phyloP scores from a whole-genome alignment of 2,888 invertebrate species.

The Drosophila pseudotakahashii region DNA sequence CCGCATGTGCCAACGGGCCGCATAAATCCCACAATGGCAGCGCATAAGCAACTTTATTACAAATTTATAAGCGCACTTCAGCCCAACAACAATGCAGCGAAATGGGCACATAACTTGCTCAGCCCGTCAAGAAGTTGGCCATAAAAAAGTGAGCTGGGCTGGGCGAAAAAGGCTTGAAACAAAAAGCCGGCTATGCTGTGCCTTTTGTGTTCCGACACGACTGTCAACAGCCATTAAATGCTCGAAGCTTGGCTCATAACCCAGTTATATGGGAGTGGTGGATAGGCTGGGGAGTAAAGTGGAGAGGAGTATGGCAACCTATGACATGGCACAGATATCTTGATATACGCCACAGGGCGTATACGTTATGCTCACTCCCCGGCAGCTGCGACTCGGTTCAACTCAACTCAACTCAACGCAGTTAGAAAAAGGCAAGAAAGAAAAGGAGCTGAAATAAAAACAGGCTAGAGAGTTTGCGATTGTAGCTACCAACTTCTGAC shows the following conservation, averaged over 20 bases:
- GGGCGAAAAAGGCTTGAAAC: conserved; percentile 44
- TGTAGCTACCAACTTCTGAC: conserved; percentile 80
- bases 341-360: conserved; percentile 37
- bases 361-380: conserved; percentile 35
- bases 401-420: conserved; percentile 4
- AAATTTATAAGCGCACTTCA: conserved; percentile 77
- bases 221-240: conserved; percentile 82
- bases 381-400: conserved; percentile 54
- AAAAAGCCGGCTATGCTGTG: conserved; percentile 17
- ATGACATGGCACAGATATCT: conserved; percentile 71
- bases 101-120: conserved; percentile 72
- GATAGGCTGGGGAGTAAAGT: neutral
- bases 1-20: conserved; percentile 28
- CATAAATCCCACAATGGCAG: conserved; percentile 42
- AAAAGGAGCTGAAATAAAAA: conserved; percentile 36
- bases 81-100: conserved; percentile 56
- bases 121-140: conserved; percentile 61
- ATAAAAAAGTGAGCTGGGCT: conserved; percentile 56
- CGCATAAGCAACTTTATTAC: conserved; percentile 62
- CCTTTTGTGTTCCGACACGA: conserved; percentile 69
- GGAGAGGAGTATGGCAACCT: conserved; percentile 46
- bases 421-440: conserved; percentile 8
- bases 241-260: conserved; percentile 68
- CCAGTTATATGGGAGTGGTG: conserved; percentile 60
- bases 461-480: conserved; percentile 57